Evolutionary conservation across 2,113 vertebrate species (phyloP).

Genomic region (Nymphicus hollandicus): DNA sequence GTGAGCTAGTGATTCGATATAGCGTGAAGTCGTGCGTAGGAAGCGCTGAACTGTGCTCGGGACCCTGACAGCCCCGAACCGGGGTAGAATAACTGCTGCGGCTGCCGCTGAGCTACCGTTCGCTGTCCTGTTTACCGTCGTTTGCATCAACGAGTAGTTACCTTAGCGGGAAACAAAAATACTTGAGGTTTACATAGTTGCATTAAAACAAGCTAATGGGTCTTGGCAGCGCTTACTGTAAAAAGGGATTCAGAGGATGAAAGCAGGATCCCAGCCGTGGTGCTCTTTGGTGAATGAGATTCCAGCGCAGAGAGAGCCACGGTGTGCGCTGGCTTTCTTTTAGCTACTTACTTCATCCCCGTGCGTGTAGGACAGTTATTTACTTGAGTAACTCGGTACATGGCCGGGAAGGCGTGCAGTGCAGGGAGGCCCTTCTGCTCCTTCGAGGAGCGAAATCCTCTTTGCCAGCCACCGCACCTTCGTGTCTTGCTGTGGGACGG

Average conservation of each 20-base stretch:
- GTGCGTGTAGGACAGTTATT: neutral
- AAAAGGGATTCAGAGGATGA: neutral
- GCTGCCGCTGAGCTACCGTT: constrained; percentile 68
- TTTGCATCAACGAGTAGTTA: constrained; percentile 57
- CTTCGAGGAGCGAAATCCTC: neutral
- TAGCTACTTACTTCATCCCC: neutral
- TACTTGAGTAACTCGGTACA: neutral
- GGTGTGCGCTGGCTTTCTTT: neutral
- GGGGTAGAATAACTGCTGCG: constrained; percentile 60
- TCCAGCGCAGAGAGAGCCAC: neutral
- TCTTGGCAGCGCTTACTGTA: neutral
- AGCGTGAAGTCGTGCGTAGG: constrained; percentile 67
- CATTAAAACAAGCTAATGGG: neutral
- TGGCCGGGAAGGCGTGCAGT: neutral
- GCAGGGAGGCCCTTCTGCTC: neutral
- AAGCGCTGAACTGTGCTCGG: constrained; percentile 72
- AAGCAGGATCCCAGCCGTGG: neutral
- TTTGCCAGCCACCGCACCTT: fast-evolving
- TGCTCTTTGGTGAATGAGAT: neutral
- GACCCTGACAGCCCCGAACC: constrained; percentile 70
- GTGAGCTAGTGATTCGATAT: constrained; percentile 62
- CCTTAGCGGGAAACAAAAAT: neutral
- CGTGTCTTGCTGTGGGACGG: neutral
- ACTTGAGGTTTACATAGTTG: constrained; percentile 16
- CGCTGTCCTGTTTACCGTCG: constrained; percentile 63